Base-by-base conservation (phyloP, 92 coral and sea anemone species). In the Epizoanthus scotinus region DNA sequence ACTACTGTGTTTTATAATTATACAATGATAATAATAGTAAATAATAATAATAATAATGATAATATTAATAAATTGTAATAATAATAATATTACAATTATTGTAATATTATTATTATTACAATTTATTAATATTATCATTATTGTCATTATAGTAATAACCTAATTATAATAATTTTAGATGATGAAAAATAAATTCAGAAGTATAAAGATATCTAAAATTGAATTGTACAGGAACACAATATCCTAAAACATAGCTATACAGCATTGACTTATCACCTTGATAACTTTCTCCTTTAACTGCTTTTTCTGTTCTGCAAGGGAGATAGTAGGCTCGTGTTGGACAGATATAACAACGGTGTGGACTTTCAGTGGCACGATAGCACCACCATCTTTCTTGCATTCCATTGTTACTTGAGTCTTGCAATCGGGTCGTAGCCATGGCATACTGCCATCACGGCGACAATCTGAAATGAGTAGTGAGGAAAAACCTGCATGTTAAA, bases 391-490 rank as follows among this genome's bases (percentile, higher is more conserved):
- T 34, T 68, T 59, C 77, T 68, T 67, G 63, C 88, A 90, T 73
- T 87, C 94, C 28, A 90, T 85, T 25, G 94, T 90, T 66, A 90
- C 91, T 38, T 90, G 94, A 9, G 91, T 84, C 72, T 90, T 90
- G 10, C 89, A 79, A 61, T 90, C 94, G 8, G 94, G 91, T 15
- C 91, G 66, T 0, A 87, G 75, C 91, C 94, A 90, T 4, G 91
- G 78, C 44, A 90, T 63, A 21, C 84, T 50, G 6, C 91, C 91
- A 27, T 90, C 44, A 6, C 91, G 86, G 34, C 94, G 86, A 21
- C 84, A 71, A 6, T 90, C 89, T 74, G 57, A 36, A 13, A 44
- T 8, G 12, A 44, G 14, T 44, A 44, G 14, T 44, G 10, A 44
- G 2, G 14, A 44, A 44, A 2, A 9, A 44, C 0, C 8, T 44